Base-by-base conservation (phyloP, 1,140 invertebrate species). In the Pseudomyrmex cubaensis region DNA sequence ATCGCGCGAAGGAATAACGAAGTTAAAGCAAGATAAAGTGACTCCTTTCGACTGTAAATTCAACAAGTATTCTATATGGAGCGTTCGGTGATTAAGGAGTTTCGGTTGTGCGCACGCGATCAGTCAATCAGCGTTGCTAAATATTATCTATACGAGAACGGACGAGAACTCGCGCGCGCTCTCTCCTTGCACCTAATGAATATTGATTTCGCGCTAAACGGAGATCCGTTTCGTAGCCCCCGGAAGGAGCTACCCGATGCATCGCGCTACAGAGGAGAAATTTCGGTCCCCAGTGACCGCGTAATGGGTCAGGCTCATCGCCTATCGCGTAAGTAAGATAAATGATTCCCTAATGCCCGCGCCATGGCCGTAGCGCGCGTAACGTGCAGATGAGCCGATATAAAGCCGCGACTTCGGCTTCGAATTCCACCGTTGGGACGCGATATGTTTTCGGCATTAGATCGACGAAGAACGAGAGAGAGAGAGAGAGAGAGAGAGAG, bases 311-410 rank as follows among this genome's bases (percentile, higher is more conserved):
- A 80, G 87, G 35, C 86, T 86, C 86, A 89, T 89, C 87, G 87
- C 57, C 74, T 85, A 72, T 52, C 84, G 70, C 73, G 83, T 89
- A 89, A 89, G 87, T 89, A 89, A 89, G 87, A 89, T 89, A 89
- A 89, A 89, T 89, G 87, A 89, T 86, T 73, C 86, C 64, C 80
- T 88, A 88, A 89, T 88, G 84, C 87, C 86, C 76, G 84, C 76
- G 77, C 74, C 75, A 82, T 69, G 76, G 66, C 64, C 50, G 74
- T 61, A 69, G 75, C 59, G 62, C 57, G 80, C 69, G 54, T 52
- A 66, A 66, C 48, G 62, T 80, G 69, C 84, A 82, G 75, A 89
- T 86, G 84, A 88, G 70, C 57, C 74, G 86, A 80, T 83, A 83
- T 74, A 72, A 84, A 82, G 64, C 64, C 76, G 74, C 76, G 83